A percentile compares a stretch with the other conserved stretches of the same genome.
Evolutionary conservation across 2,888 invertebrate genomes (phyloP).

Genomic region (Himalopsyche anomala): DNA sequence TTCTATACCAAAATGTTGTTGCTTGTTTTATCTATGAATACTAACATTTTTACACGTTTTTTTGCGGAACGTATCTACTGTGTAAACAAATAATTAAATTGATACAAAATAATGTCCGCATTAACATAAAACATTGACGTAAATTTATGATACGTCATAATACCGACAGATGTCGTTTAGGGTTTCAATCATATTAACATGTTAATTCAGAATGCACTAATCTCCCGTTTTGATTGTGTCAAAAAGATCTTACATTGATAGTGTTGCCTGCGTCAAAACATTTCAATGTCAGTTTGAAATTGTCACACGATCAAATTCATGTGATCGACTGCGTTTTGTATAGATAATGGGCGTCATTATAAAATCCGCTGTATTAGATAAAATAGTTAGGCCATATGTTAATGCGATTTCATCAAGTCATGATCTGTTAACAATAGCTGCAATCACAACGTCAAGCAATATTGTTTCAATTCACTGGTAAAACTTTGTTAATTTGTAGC

Average conservation of each 20-base stretch:
- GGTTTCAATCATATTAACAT: background rate
- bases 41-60: too few species aligned
- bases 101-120: too few species aligned
- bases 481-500: too few species aligned
- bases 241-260: background rate
- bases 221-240: background rate
- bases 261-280: background rate
- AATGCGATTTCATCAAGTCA: background rate
- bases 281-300: background rate
- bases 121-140: too few species aligned
- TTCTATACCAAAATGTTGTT: too few species aligned
- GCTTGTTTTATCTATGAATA: too few species aligned
- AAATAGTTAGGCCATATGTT: background rate
- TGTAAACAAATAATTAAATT: too few species aligned
- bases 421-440: background rate
- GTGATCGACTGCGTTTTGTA: background rate
- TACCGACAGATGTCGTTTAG: constrained; percentile 16
- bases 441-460: too few species aligned
- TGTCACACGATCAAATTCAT: background rate
- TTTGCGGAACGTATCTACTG: too few species aligned
- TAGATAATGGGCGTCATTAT: background rate
- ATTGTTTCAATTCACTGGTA: too few species aligned
- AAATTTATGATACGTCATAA: background rate
- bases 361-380: too few species aligned
- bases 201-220: constrained; percentile 7